phyloP scores from a whole-genome alignment of 2,888 invertebrate genomes.

The Frankliniella intonsa region DNA sequence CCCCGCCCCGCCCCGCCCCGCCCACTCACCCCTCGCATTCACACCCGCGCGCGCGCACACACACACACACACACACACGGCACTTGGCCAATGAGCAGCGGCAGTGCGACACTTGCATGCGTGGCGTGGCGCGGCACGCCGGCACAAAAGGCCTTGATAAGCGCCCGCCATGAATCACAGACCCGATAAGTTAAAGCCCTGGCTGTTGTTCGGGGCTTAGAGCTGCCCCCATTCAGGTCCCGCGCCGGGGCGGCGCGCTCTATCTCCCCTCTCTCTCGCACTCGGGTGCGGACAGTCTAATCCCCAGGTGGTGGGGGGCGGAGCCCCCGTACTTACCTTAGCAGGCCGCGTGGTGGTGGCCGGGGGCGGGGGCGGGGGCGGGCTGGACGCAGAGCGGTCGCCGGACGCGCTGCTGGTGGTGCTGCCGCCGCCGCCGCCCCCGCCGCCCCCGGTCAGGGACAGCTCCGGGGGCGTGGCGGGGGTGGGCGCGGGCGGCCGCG shows the following conservation, averaged over 20 bases:
- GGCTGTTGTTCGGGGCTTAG: slow-evolving; percentile 10
- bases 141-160: slow-evolving; percentile 15
- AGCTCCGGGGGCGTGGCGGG: not conserved
- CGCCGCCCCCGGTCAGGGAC: not conserved
- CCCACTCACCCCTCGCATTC: too few relatives aligned
- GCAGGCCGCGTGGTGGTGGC: not conserved
- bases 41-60: too few relatives aligned
- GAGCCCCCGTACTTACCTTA: not conserved
- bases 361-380: not conserved
- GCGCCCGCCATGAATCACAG: slow-evolving; percentile 1
- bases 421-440: not conserved
- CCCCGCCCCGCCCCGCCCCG: too few relatives aligned
- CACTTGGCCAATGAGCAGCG: not conserved
- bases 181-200: slow-evolving; percentile 18
- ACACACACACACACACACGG: too few relatives aligned
- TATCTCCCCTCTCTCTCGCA: too few relatives aligned
- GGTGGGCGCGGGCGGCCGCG: not conserved
- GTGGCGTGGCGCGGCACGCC: not conserved
- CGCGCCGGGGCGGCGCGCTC: not conserved
- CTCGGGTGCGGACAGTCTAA: not conserved
- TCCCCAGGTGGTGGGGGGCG: not conserved
- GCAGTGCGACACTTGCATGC: not conserved
- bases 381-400: not conserved
- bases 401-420: not conserved
- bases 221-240: not conserved